These are phyloP conservation scores for Cebus imitator DNA, from an alignment of 2,113 vertebrate species.

Conservation along the genomic window DNA sequence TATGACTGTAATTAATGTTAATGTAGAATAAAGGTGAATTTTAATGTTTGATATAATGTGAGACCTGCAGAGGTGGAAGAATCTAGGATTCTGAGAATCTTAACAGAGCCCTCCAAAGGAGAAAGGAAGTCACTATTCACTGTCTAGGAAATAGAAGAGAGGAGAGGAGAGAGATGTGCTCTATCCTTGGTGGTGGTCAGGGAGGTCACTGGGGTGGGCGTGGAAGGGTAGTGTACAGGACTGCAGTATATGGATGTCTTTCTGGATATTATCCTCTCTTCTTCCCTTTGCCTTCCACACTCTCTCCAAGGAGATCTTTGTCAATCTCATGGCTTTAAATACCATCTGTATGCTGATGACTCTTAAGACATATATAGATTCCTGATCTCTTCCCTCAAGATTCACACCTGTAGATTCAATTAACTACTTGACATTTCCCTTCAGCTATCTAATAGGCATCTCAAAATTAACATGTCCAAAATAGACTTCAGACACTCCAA, in stretches of 20 bases:
- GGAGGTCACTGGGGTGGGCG: background rate
- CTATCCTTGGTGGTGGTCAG: too few species aligned
- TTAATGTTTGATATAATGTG: conserved; percentile 1
- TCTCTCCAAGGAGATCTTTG: background rate
- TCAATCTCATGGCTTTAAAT: background rate
- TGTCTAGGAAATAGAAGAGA: background rate
- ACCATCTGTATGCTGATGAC: too few species aligned
- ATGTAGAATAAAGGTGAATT: conserved; percentile 33
- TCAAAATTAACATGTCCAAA: conserved; percentile 26
- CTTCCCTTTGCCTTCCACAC: background rate
- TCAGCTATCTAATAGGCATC: background rate
- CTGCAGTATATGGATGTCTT: background rate
- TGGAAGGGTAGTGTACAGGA: background rate
- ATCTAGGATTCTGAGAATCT: background rate
- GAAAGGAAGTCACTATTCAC: background rate
- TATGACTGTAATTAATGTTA: background rate
- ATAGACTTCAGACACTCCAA: background rate
- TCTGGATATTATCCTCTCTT: background rate
- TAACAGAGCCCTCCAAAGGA: background rate
- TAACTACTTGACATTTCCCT: background rate
- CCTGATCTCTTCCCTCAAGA: background rate
- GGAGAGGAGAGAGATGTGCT: too few species aligned
- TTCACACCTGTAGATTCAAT: background rate
- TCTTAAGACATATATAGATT: background rate
- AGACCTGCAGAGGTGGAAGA: background rate